Evolutionary conservation across 92 coral and sea anemone genomes (phyloP).

Genomic region (Actinernus sp.): DNA sequence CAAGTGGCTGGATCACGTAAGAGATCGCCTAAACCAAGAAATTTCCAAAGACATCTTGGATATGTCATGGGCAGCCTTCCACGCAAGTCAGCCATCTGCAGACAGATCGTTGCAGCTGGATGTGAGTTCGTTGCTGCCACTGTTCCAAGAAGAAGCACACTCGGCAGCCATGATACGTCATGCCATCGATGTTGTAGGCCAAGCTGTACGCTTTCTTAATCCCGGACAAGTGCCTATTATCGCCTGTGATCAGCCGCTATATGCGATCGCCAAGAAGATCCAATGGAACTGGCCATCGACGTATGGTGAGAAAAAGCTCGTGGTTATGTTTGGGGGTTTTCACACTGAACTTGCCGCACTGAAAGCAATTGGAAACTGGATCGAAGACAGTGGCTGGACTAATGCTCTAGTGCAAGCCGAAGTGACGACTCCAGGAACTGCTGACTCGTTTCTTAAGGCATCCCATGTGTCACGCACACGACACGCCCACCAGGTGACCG

Average conservation of each 20-base stretch:
- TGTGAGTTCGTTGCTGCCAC: slow-evolving; percentile 36
- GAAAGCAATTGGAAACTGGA: slow-evolving; percentile 43
- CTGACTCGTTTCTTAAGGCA: slow-evolving; percentile 46
- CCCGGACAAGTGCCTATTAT: slow-evolving; percentile 56
- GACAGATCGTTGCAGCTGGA: slow-evolving; percentile 19
- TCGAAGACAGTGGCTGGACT: slow-evolving; percentile 62
- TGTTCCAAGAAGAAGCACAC: slow-evolving; percentile 58
- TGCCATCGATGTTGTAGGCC: slow-evolving; percentile 52
- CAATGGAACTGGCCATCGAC: slow-evolving; percentile 45
- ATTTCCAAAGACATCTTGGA: slow-evolving; percentile 44
- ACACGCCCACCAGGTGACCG: slow-evolving; percentile 67
- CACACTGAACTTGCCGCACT: slow-evolving; percentile 54
- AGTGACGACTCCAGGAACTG: slow-evolving; percentile 46
- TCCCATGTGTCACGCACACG: slow-evolving; percentile 62
- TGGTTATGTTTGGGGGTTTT: slow-evolving; percentile 55
- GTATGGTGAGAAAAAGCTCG: slow-evolving; percentile 53
- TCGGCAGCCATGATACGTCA: slow-evolving; percentile 68
- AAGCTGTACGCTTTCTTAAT: slow-evolving; percentile 48
- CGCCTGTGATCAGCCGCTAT: slow-evolving; percentile 65
- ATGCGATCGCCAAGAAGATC: slow-evolving; percentile 47
- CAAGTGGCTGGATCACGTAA: slow-evolving; percentile 63
- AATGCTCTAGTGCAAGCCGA: slow-evolving; percentile 53
- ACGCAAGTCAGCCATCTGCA: slow-evolving; percentile 31
- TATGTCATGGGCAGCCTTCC: slow-evolving; percentile 68
- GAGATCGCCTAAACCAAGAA: slow-evolving; percentile 54